A percentile compares a stretch with the other conserved stretches of the same genome.
Conservation (phyloP, 2,888 invertebrate species). For the Eristalis tenax region DNA sequence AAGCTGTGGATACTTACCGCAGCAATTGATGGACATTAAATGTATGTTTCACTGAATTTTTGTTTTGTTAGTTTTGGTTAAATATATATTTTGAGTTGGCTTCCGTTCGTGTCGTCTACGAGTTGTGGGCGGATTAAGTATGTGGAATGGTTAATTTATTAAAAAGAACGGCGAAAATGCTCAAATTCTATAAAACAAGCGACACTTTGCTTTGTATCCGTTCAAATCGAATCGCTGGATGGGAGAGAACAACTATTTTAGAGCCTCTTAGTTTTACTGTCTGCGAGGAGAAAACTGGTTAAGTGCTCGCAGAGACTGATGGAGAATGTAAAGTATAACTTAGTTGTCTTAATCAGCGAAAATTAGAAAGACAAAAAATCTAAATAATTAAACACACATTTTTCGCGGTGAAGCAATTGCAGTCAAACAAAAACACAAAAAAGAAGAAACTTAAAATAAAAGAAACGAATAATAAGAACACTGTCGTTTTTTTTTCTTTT, state of each 20-base stretch:
- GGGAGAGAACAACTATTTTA: not conserved
- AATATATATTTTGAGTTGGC: not conserved
- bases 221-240: not conserved
- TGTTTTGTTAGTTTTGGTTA: not conserved
- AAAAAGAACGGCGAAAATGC: constrained; percentile 19
- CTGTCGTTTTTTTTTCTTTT: not conserved
- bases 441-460: constrained; percentile 35
- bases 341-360: constrained; percentile 12
- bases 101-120: constrained; percentile 7
- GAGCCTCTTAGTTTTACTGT: not conserved
- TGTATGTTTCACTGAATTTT: constrained; percentile 31
- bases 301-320: not conserved
- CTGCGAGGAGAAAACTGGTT: not conserved
- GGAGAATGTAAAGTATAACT: not conserved
- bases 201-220: constrained; percentile 7
- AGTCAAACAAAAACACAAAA: constrained; percentile 24
- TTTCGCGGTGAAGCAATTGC: constrained; percentile 12
- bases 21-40: constrained; percentile 64
- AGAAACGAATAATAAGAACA: constrained; percentile 16
- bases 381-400: not conserved
- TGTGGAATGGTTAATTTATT: constrained; percentile 42
- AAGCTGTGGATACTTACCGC: constrained; percentile 49
- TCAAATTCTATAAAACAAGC: not conserved
- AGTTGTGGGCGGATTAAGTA: constrained; percentile 11
- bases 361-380: constrained; percentile 5